Evolutionary conservation across 2,113 vertebrate species (phyloP).

Genomic region (Bostrychus sinensis): DNA sequence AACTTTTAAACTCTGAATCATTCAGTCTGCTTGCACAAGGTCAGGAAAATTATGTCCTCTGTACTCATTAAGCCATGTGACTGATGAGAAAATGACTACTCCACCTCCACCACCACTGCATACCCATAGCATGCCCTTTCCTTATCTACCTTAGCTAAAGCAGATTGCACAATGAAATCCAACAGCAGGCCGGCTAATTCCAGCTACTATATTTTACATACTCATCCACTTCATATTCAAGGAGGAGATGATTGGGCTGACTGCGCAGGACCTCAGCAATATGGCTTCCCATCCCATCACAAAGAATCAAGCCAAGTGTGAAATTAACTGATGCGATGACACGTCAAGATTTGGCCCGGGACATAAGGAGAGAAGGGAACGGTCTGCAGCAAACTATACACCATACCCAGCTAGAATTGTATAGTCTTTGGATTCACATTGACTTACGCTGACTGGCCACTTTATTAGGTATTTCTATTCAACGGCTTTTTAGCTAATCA

Average conservation of each 20-base stretch:
- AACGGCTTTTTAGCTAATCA: too few relatives aligned
- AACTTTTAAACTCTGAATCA: neutral
- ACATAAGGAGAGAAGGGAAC: conserved; percentile 47
- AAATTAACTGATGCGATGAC: conserved; percentile 75
- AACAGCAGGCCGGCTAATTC: conserved; percentile 37
- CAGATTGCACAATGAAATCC: conserved; percentile 32
- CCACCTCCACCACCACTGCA: neutral
- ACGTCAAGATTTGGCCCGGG: conserved; percentile 62
- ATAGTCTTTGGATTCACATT: conserved; percentile 9
- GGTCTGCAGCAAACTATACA: conserved; percentile 14
- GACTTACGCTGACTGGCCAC: too few relatives aligned
- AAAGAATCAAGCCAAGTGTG: conserved; percentile 70
- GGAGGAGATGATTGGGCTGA: conserved; percentile 54
- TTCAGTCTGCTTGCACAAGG: conserved; percentile 2
- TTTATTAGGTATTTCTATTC: too few relatives aligned
- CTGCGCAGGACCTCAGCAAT: conserved; percentile 50
- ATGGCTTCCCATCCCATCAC: conserved; percentile 63
- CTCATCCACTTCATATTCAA: conserved; percentile 43
- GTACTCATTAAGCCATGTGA: conserved; percentile 40
- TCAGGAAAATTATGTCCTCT: conserved; percentile 7
- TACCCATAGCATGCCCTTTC: conserved; percentile 15
- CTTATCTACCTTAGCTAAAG: conserved; percentile 46
- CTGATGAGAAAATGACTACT: conserved; percentile 38
- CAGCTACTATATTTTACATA: conserved; percentile 42
- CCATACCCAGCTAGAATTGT: neutral